Conservation (phyloP, 2,797 vertebrate species). For the Benthosema pterotum region DNA sequence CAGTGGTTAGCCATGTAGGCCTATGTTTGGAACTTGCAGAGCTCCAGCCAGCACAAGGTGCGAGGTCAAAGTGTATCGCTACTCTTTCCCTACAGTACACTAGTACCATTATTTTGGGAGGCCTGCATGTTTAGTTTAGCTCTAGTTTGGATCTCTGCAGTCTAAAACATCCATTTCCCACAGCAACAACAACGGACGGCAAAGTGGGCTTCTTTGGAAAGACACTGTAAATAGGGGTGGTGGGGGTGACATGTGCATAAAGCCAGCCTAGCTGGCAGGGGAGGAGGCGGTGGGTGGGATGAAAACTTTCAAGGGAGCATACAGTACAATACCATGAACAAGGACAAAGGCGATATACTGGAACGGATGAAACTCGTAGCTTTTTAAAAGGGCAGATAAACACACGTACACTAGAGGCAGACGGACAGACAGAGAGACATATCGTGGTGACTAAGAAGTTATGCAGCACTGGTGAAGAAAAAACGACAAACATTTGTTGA, state of each 20-base stretch:
- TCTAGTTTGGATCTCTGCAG: constrained; percentile 38
- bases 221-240: constrained; percentile 58
- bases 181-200: constrained; percentile 45
- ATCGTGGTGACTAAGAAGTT: constrained; percentile 73
- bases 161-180: constrained; percentile 46
- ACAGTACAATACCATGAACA: constrained; percentile 64
- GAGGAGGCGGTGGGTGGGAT: too few species aligned
- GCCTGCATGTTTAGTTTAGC: constrained; percentile 42
- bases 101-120: constrained; percentile 48
- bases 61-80: too few species aligned
- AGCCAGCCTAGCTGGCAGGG: constrained; percentile 62
- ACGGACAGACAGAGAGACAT: constrained; percentile 63
- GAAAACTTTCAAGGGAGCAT: constrained; percentile 62
- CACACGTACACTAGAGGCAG: constrained; percentile 73
- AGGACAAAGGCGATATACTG: constrained; percentile 32
- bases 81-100: too few species aligned
- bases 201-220: constrained; percentile 65
- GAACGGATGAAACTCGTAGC: constrained; percentile 60
- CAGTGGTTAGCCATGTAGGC: too few species aligned
- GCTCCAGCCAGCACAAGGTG: constrained; percentile 42
- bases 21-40: too few species aligned
- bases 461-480: constrained; percentile 77
- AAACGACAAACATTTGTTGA: constrained; percentile 71
- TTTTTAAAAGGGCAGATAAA: constrained; percentile 69
- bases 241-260: constrained; percentile 66